Conservation (phyloP, 2,797 vertebrate genomes). For the Luscinia luscinia region DNA sequence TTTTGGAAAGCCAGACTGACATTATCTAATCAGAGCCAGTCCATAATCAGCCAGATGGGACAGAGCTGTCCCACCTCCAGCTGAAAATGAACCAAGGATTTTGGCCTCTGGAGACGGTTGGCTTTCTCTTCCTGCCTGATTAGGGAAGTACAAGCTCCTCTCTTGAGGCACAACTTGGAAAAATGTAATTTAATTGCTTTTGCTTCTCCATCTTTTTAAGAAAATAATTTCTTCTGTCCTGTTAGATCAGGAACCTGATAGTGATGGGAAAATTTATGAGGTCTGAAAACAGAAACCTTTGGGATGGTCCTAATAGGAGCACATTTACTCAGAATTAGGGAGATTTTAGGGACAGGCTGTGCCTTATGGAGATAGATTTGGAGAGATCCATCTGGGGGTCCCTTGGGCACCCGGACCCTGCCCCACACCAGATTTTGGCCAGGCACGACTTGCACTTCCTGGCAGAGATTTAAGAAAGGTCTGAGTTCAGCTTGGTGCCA, state of each 20-base stretch:
- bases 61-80: background rate
- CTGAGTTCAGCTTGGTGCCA: background rate
- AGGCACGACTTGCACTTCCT: background rate
- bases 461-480: background rate
- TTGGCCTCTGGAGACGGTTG: background rate
- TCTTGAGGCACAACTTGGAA: background rate
- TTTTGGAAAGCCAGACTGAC: background rate
- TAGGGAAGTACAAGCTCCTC: background rate
- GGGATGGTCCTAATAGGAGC: background rate
- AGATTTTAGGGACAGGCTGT: background rate
- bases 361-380: background rate
- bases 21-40: background rate
- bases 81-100: background rate
- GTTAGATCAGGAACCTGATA: background rate
- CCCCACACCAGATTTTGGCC: background rate
- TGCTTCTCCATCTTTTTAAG: background rate
- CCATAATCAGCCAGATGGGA: background rate
- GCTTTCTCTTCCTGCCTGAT: background rate
- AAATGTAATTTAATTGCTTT: background rate
- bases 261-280: background rate
- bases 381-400: background rate
- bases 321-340: background rate
- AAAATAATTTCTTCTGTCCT: background rate
- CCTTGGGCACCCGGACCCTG: accelerated
- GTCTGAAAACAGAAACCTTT: background rate